Evolutionary conservation across 2,113 vertebrate genomes (phyloP).

Genomic region (Stegostoma tigrinum): DNA sequence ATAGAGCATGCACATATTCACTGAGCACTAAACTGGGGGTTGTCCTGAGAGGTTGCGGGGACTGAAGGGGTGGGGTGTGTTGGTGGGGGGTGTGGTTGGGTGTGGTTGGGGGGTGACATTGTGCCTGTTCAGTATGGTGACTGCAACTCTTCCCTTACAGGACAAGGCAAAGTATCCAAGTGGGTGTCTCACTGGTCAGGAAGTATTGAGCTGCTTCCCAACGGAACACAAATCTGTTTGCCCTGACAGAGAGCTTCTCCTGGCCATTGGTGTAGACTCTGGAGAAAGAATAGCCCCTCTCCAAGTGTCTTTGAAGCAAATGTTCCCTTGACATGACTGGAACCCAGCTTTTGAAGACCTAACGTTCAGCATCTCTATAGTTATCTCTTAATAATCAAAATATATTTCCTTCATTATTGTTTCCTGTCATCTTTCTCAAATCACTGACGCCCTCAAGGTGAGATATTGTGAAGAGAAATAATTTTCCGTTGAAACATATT

Average conservation of each 20-base stretch:
- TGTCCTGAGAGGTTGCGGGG: not conserved
- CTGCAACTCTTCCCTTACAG: not conserved
- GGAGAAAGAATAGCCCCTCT: not conserved
- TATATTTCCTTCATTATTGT: not conserved
- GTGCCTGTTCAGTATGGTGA: no score
- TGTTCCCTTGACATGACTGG: not conserved
- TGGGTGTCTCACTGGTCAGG: no score
- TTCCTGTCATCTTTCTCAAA: not conserved
- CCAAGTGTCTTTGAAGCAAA: no score
- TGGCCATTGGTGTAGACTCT: not conserved
- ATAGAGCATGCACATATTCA: not conserved
- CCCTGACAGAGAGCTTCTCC: not conserved
- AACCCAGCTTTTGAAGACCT: not conserved
- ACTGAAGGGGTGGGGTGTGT: no score
- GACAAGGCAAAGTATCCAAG: not conserved
- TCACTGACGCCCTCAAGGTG: not conserved
- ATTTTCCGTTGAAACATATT: not conserved
- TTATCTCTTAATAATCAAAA: not conserved
- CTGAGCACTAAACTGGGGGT: not conserved
- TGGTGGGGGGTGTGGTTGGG: no score
- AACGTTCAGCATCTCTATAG: not conserved
- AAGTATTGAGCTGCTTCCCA: not conserved
- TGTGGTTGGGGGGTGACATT: not conserved
- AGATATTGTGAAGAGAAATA: not conserved
- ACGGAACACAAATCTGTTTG: not conserved